Conservation (phyloP, 1,140 invertebrate genomes). For the Chrysopa pallens region DNA sequence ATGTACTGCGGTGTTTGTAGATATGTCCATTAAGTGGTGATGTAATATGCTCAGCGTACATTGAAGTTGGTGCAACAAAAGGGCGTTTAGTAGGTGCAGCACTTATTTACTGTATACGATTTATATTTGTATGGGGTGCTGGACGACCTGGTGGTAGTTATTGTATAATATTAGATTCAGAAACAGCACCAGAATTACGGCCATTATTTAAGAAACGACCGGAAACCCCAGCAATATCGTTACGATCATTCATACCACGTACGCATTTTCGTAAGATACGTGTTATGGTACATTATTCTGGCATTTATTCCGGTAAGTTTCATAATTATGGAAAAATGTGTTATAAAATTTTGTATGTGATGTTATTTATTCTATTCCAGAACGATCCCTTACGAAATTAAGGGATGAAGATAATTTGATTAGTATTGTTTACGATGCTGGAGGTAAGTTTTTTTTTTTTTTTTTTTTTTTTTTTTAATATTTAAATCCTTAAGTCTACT, state of each 20-base stretch:
- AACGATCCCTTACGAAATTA: neutral
- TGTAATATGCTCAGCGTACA: slow-evolving; percentile 20
- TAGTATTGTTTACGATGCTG: neutral
- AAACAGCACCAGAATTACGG: neutral
- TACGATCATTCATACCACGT: neutral
- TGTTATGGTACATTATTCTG: neutral
- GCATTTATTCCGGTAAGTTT: neutral
- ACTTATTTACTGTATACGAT: neutral
- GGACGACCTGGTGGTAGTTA: neutral
- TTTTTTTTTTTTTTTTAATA: too few species aligned
- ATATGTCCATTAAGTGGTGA: slow-evolving; percentile 20
- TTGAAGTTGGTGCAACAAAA: slow-evolving; percentile 20
- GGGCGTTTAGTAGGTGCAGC: neutral
- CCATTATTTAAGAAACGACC: neutral
- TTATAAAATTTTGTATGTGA: neutral
- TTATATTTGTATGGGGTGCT: neutral
- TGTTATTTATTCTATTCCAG: neutral
- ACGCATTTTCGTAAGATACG: neutral
- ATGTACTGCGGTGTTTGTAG: too few species aligned
- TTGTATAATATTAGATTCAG: neutral
- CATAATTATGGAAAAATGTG: neutral
- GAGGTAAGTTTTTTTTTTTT: neutral
- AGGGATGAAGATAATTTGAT: neutral
- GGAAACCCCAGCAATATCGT: neutral
- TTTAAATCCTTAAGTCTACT: too few species aligned